phyloP scores from a whole-genome alignment of 2,113 vertebrate species.

The Oceanodroma tethys region DNA sequence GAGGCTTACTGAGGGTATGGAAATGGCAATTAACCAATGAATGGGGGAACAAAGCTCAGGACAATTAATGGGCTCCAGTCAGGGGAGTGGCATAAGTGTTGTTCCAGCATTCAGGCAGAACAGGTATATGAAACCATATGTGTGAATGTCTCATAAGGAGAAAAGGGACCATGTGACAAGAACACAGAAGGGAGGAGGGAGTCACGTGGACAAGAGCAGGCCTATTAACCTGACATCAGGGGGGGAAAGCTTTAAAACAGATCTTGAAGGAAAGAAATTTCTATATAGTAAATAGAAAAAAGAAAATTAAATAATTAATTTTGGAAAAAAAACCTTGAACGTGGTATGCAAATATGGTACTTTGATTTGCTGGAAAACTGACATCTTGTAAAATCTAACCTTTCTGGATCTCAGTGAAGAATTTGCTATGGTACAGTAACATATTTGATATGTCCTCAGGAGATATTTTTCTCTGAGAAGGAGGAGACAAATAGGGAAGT shows the following conservation, averaged over 20 bases:
- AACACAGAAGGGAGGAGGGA: background rate
- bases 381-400: background rate
- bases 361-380: background rate
- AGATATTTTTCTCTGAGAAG: background rate
- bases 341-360: background rate
- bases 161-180: background rate
- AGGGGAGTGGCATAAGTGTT: background rate
- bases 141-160: background rate
- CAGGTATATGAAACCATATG: background rate
- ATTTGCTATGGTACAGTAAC: background rate
- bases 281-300: background rate
- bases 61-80: background rate
- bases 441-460: background rate
- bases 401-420: background rate
- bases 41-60: background rate
- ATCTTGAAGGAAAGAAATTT: background rate
- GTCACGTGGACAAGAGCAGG: fast-evolving
- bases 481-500: background rate
- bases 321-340: fast-evolving
- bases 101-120: background rate
- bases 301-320: background rate
- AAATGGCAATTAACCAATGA: background rate
- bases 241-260: background rate
- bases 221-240: background rate
- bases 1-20: background rate